Conservation (phyloP, 2,888 invertebrate species). For the Anoncus sp. region DNA sequence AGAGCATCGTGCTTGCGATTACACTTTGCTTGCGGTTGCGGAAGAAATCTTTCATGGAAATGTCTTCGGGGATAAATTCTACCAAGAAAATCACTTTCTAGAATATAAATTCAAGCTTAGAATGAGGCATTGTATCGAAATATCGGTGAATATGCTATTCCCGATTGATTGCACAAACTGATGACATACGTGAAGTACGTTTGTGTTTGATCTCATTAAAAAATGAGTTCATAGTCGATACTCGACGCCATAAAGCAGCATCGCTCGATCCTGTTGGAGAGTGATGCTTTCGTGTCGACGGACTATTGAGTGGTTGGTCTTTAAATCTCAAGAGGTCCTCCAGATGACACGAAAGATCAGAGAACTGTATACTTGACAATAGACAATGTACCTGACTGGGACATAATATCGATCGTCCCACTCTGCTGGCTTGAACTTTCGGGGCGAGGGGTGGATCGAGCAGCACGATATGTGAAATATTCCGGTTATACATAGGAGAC, state of each 20-base stretch:
- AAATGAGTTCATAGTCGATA: too few relatives aligned
- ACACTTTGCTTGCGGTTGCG: constrained; percentile 33
- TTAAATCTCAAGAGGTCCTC: background rate
- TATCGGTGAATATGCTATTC: background rate
- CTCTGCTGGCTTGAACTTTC: constrained; percentile 16
- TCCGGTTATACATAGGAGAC: background rate
- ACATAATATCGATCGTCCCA: constrained; percentile 33
- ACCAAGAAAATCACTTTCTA: background rate
- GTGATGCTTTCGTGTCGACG: constrained; percentile 1
- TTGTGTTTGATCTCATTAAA: too few relatives aligned
- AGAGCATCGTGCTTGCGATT: constrained; percentile 21
- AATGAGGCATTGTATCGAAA: background rate
- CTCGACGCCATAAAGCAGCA: too few relatives aligned
- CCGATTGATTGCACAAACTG: too few relatives aligned
- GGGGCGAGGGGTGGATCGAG: constrained; percentile 41
- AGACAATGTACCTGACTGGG: constrained; percentile 11
- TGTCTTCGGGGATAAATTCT: background rate
- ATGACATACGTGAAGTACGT: too few relatives aligned
- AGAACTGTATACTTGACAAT: background rate
- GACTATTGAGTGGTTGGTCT: constrained; percentile 19
- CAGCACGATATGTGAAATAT: constrained; percentile 10
- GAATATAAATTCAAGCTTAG: background rate
- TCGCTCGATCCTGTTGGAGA: too few relatives aligned
- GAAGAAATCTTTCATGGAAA: constrained; percentile 1
- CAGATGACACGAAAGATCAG: constrained; percentile 11